These are phyloP conservation scores for Pagetopsis macropterus DNA, from an alignment of 2,797 vertebrate genomes.

Conservation along the genomic window DNA sequence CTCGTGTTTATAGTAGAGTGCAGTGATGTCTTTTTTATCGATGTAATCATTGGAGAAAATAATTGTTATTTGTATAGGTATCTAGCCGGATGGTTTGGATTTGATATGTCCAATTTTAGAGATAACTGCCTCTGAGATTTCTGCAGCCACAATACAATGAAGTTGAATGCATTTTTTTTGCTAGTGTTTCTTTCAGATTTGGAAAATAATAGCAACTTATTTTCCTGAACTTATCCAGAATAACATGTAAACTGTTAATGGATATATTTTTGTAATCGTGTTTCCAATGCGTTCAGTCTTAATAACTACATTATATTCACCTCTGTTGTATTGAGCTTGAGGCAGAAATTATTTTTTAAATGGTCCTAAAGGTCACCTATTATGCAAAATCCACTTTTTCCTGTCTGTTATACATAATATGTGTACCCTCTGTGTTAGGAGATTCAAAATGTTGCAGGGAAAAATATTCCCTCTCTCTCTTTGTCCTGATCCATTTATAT, in stretches of 20 bases:
- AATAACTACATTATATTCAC: background rate
- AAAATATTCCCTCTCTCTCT: too few relatives aligned
- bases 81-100: background rate
- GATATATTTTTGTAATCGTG: background rate
- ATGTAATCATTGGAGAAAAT: background rate
- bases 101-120: background rate
- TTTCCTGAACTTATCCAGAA: background rate
- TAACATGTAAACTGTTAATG: background rate
- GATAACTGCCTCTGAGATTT: background rate
- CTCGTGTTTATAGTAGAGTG: conserved; percentile 5
- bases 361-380: too few relatives aligned
- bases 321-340: too few relatives aligned
- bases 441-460: too few relatives aligned
- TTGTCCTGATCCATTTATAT: too few relatives aligned
- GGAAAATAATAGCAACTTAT: background rate
- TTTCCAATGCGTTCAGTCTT: background rate
- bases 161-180: background rate
- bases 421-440: too few relatives aligned
- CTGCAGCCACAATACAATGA: background rate
- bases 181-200: background rate
- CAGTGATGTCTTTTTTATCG: conserved; percentile 5
- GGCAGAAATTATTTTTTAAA: too few relatives aligned
- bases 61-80: background rate
- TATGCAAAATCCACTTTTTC: too few relatives aligned
- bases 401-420: too few relatives aligned